A percentile compares a stretch with the other conserved stretches of the same genome.
Conservation (phyloP, 2,113 vertebrate species). For the Psephotus haematonotus region DNA sequence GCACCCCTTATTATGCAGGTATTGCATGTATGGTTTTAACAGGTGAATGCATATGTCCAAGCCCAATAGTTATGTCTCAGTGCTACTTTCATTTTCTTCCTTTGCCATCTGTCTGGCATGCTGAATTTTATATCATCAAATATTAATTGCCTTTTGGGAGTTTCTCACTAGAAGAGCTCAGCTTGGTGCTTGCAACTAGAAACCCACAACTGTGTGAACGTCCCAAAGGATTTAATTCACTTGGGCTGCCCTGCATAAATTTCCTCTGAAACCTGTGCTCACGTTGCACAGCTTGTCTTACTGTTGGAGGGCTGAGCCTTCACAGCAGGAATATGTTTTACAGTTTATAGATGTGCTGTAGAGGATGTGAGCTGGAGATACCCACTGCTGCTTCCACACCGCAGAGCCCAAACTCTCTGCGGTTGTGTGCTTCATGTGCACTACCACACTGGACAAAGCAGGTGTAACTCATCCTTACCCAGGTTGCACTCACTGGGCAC, state of each 20-base stretch:
- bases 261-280: background rate
- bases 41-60: background rate
- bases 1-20: background rate
- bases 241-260: background rate
- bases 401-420: background rate
- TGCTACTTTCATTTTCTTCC: background rate
- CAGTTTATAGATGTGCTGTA: background rate
- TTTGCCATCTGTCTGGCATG: background rate
- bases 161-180: background rate
- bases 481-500: background rate
- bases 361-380: background rate
- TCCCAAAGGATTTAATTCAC: background rate
- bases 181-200: background rate
- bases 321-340: background rate
- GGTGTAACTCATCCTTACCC: background rate
- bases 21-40: background rate
- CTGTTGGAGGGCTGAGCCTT: background rate
- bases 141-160: background rate
- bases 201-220: background rate
- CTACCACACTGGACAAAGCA: background rate
- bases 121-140: background rate
- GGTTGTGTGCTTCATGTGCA: background rate
- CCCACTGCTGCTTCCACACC: background rate
- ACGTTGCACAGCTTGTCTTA: rapidly evolving
- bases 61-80: background rate